Base-by-base conservation (phyloP, 2,888 invertebrate genomes). In the Brachycybe producta region DNA sequence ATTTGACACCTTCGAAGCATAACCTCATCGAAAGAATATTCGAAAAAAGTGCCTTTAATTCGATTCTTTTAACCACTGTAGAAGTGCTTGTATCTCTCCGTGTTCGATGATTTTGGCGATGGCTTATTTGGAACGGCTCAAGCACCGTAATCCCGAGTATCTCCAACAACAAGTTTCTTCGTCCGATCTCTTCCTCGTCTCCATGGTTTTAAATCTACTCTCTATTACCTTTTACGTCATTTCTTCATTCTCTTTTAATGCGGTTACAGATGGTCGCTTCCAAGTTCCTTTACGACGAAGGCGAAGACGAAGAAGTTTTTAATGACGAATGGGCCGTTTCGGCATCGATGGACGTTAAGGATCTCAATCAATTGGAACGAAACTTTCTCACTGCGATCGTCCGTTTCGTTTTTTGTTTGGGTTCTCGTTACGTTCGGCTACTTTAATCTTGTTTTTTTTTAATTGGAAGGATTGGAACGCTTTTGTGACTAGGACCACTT, bases 191-290 rank as follows among this genome's bases (percentile, higher is more conserved):
- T 95, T 95, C 69, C 77, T 97, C 52, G 84, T 95, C 55, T 90
- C 95, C 52, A 73, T 95, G 78, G 94, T 91, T 23, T 4, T 15
- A 15, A 2, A 34, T 3, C 15, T 38, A 15, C 39, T 38, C 8
- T 15, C 15, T 17, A 15, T 5, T 34, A 13, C 26, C 4, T 11
- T n/a, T n/a, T 19, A 47, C 35, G 1, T 24, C 13, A 5, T 11
- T n/a, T 49, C 13, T 26, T 34, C 34, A 35, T 13, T 21, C 5
- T 32, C 7, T 19, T 32, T 30, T 30, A 11, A n/a, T n/a, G n/a
- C n/a, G n/a, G n/a, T n/a, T n/a, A n/a, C 51, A 92, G 92, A 84
- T 95, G 84, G 82, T 95, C 60, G 92, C 95, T 49, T 91, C 88
- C 61, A 97, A 97, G 73, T 94, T 88, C 69, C 72, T 91, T 59